Percentiles rank a stretch among this genome's conserved stretches.
Conservation (phyloP, 2,113 vertebrate genomes). For the Sciurus niger region DNA sequence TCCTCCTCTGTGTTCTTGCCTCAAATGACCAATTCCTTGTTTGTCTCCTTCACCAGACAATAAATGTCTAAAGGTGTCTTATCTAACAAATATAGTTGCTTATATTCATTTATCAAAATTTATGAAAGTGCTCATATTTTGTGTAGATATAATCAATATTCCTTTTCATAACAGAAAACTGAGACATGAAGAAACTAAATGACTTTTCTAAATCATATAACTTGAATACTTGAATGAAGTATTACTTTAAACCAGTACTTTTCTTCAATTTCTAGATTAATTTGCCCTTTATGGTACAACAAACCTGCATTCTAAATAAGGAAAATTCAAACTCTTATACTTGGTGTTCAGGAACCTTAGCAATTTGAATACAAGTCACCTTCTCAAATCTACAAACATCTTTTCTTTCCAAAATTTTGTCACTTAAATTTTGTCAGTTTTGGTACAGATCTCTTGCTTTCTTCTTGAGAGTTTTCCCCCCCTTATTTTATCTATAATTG, state of each 20-base stretch:
- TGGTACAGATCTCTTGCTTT: not conserved
- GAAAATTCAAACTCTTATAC: not conserved
- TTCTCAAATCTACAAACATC: not conserved
- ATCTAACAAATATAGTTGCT: not conserved
- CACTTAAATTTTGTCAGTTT: not conserved
- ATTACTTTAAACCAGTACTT: not conserved
- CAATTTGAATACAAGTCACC: not conserved
- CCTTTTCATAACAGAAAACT: not conserved
- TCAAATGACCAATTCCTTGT: not conserved
- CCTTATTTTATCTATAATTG: not conserved
- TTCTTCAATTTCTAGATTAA: not conserved
- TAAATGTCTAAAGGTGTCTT: not conserved
- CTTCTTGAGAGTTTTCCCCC: not conserved
- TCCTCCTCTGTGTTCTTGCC: not conserved
- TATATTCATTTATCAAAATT: not conserved
- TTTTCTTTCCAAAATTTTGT: not conserved
- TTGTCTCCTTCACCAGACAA: not conserved
- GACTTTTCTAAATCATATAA: not conserved
- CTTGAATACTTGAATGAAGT: not conserved
- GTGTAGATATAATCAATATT: not conserved
- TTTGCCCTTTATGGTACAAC: not conserved
- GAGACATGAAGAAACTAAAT: not conserved
- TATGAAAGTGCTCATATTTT: not conserved
- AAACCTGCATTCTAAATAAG: not conserved
- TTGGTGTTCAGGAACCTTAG: not conserved